A percentile compares a stretch with the other conserved stretches of the same genome.
These are phyloP conservation scores for Tuta absoluta DNA, from an alignment of 2,888 invertebrate genomes.

Conservation along the genomic window DNA sequence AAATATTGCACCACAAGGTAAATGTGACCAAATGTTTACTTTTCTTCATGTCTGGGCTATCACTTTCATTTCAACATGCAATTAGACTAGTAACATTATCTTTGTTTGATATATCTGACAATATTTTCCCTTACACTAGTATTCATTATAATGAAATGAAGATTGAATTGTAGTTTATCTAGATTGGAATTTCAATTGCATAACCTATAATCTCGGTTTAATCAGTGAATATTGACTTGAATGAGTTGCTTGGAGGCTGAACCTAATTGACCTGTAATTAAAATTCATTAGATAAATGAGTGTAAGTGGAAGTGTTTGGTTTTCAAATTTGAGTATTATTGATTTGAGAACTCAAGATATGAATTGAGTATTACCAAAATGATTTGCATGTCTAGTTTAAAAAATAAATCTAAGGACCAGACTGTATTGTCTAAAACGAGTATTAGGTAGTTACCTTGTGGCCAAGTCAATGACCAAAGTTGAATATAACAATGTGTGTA, in stretches of 20 bases:
- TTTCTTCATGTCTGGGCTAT: slow-evolving; percentile 11
- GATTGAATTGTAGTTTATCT: not conserved
- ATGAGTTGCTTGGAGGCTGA: not conserved
- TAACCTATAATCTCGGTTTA: slow-evolving; percentile 11
- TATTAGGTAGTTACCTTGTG: not conserved
- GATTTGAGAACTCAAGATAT: no score
- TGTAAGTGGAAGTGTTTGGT: no score
- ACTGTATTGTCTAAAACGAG: no score
- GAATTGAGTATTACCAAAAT: no score
- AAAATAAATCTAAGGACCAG: no score
- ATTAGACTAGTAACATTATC: not conserved
- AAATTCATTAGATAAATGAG: slow-evolving; percentile 1
- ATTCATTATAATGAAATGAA: not conserved
- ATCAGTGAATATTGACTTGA: slow-evolving; percentile 18
- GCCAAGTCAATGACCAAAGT: not conserved
- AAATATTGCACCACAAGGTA: slow-evolving; percentile 9
- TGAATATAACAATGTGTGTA: not conserved
- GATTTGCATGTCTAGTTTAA: no score
- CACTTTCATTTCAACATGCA: slow-evolving; percentile 11
- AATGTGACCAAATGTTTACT: slow-evolving; percentile 10
- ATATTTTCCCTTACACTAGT: not conserved
- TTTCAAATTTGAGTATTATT: no score
- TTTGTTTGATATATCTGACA: not conserved
- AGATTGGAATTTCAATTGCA: slow-evolving; percentile 4
- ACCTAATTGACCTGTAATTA: slow-evolving; percentile 18